Evolutionary conservation across 2,888 invertebrate species (phyloP).

Genomic region (Cistogaster globosa): DNA sequence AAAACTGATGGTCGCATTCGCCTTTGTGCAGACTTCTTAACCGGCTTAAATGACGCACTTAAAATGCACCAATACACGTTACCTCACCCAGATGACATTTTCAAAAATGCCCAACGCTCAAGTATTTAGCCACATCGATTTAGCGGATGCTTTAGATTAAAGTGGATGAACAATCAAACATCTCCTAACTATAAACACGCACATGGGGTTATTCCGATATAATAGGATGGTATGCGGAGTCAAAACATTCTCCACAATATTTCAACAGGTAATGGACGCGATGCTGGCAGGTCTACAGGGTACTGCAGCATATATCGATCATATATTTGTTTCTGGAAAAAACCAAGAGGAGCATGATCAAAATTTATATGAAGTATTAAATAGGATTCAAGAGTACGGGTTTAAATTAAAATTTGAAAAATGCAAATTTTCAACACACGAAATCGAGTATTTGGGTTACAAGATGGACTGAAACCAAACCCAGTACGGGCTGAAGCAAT

Average conservation of each 20-base stretch:
- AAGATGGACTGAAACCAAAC: slow-evolving; percentile 65
- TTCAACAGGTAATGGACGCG: slow-evolving; percentile 70
- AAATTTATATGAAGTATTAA: too few relatives aligned
- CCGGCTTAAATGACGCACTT: too few relatives aligned
- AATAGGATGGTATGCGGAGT: slow-evolving; percentile 64
- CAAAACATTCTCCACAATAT: slow-evolving; percentile 65
- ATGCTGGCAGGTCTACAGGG: slow-evolving; percentile 63
- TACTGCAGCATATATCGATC: slow-evolving; percentile 52
- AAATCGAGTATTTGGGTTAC: slow-evolving; percentile 66
- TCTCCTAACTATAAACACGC: slow-evolving; percentile 41
- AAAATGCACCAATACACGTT: too few relatives aligned
- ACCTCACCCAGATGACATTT: too few relatives aligned
- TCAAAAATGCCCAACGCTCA: too few relatives aligned
- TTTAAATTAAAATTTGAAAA: slow-evolving; percentile 68
- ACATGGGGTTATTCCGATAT: slow-evolving; percentile 56
- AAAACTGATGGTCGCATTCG: too few relatives aligned
- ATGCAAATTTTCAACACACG: slow-evolving; percentile 60
- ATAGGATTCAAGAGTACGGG: too few relatives aligned
- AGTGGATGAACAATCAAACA: too few relatives aligned
- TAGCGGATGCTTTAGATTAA: too few relatives aligned
- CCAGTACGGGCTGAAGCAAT: slow-evolving; percentile 58
- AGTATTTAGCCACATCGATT: too few relatives aligned
- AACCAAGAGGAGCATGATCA: too few relatives aligned
- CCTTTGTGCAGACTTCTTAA: too few relatives aligned
- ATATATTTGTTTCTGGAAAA: slow-evolving; percentile 64